Evolutionary conservation across 1,140 invertebrate genomes (phyloP), one percentile per base, ranked within the genome.

Genomic region (Melitaea cinxia): DNA sequence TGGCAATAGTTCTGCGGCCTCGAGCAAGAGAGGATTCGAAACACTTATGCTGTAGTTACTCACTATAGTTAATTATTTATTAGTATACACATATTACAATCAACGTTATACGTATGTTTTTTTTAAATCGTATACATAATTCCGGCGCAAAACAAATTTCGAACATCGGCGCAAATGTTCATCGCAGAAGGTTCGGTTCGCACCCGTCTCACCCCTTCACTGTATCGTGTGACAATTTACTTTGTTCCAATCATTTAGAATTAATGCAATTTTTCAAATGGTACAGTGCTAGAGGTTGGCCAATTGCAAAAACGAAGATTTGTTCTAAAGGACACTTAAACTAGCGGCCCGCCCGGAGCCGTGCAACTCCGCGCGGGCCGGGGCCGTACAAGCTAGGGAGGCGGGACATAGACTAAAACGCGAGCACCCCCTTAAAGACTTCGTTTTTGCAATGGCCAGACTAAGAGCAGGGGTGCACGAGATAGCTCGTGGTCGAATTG

Each of bases 401-500:
- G 86, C 86, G 88, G 84, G 78, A 85, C 75, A 74, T 68, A 77
- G 82, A 78, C 77, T 86, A 87, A 79, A 80, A 77, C 88, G 88
- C 88, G 86, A 93, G 93, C 93, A 93, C 93, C 93, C 93, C 90
- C 89, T 88, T 75, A 86, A 78, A 85, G 82, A 91, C 93, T 93
- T 93, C 93, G 93, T 93, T 93, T 93, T 93, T 93, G 93, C 93
- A 93, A 93, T 92, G 93, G 93, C 83, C 92, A 92, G 90, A 93
- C 92, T 93, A 93, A 92, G 92, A 93, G 91, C 93, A 93, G 92
- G 93, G 93, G 92, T 93, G 92, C 92, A 93, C 93, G 91, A 93
- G 93, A 84, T 93, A 93, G 89, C 86, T 93, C 93, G 92, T 93
- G 92, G 92, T 93, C 85, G 92, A 92, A 88, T 87, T 91, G 89